Evolutionary conservation across 2,113 vertebrate species (phyloP), one percentile per base, ranked within the genome.

Genomic region (Percopsis transmontana): DNA sequence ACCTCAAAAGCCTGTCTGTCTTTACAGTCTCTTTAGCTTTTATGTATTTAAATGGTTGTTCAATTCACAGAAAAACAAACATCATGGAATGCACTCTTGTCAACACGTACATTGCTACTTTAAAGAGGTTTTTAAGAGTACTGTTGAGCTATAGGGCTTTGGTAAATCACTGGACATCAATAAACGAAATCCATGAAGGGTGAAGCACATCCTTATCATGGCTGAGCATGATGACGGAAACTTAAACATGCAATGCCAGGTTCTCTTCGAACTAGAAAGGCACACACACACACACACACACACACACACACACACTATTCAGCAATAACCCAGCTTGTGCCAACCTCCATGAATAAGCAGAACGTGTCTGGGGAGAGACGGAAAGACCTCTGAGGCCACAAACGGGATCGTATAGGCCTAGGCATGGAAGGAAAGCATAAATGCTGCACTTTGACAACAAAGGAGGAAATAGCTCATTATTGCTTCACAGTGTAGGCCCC

Each of bases 311-410:
- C 27, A 61, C 61, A 48, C 66, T 67, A 58, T 51, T 77, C 74
- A 76, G 68, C 53, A 18, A 63, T 63, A 52, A 68, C 62, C 42
- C 66, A 64, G 79, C 73, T 69, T 19, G 77, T 72, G 83, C 72
- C 72, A 48, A 66, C 68, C 64, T 74, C 66, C 5, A 19, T 40
- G 52, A 84, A 82, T 76, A 67, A 84, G 70, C 79, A 53, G 70
- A 83, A 57, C 70, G 76, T 72, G 73, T 86, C 77, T 82, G 74
- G 58, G 81, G 76, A 71, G 71, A 74, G 76, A 85, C 84, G 77
- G 70, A 80, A 77, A 56, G 75, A 74, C 66, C 80, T 81, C 72
- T 72, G 80, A 88, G 78, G 72, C 76, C 56, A 59, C 20, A 19
- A 59, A 6, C 27, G 5, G 27, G 5, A 33, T 7, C 27, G 27